These are phyloP conservation scores for Clusia tigrina DNA, from an alignment of 2,888 invertebrate species.

Conservation along the genomic window DNA sequence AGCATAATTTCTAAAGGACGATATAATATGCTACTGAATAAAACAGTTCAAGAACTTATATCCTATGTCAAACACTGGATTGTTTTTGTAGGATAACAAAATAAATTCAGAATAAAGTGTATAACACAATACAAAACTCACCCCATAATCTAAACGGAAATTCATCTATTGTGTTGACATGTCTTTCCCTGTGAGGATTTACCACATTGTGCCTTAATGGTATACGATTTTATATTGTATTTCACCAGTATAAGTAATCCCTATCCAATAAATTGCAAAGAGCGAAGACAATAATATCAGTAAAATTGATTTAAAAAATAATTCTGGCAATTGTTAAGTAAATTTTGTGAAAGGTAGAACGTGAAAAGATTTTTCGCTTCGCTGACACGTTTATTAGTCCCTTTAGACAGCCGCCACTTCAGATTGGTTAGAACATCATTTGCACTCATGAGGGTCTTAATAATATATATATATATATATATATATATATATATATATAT, in stretches of 20 bases:
- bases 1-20: slow-evolving; percentile 39
- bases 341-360: slow-evolving; percentile 27
- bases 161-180: slow-evolving; percentile 53
- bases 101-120: slow-evolving; percentile 35
- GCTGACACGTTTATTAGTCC: slow-evolving; percentile 38
- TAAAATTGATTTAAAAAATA: slow-evolving; percentile 37
- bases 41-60: slow-evolving; percentile 38
- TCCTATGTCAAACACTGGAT: slow-evolving; percentile 41
- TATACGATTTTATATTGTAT: slow-evolving; percentile 21
- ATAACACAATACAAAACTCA: slow-evolving; percentile 37
- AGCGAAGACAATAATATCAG: slow-evolving; percentile 32
- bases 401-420: slow-evolving; percentile 21
- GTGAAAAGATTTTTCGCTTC: slow-evolving; percentile 39
- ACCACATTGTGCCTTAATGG: slow-evolving; percentile 21
- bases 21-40: slow-evolving; percentile 47
- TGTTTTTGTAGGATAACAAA: slow-evolving; percentile 55
- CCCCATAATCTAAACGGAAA: slow-evolving; percentile 43
- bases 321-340: slow-evolving; percentile 35
- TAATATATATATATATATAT: no score
- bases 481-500: no score
- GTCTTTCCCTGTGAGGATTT: slow-evolving; percentile 37
- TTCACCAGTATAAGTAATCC: slow-evolving; percentile 12
- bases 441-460: slow-evolving; percentile 18
- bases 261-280: slow-evolving; percentile 28
- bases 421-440: slow-evolving; percentile 23